These are phyloP conservation scores for Villa cingulata DNA, from an alignment of 2,888 invertebrate genomes.

Conservation along the genomic window DNA sequence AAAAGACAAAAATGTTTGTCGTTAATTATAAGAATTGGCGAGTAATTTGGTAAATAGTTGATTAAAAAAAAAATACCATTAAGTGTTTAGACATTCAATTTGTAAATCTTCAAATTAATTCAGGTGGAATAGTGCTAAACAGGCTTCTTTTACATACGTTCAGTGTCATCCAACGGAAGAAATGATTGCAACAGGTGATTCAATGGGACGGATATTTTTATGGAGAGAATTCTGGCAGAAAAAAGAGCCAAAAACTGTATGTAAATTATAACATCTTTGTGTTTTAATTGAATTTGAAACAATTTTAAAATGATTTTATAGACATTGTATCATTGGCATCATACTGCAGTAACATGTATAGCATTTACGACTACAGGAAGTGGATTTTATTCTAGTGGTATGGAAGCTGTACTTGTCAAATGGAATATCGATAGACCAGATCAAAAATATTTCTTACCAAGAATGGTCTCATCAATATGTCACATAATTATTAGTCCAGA, in stretches of 20 bases:
- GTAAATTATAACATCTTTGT: background rate
- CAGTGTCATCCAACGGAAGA: slow-evolving; percentile 52
- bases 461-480: slow-evolving; percentile 52
- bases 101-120: background rate
- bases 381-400: slow-evolving; percentile 61
- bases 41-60: slow-evolving; percentile 20
- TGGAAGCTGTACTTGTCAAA: slow-evolving; percentile 62
- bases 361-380: slow-evolving; percentile 50
- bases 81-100: background rate
- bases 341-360: slow-evolving; percentile 51
- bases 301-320: slow-evolving; percentile 14
- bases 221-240: slow-evolving; percentile 41
- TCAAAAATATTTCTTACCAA: slow-evolving; percentile 47
- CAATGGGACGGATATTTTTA: slow-evolving; percentile 46
- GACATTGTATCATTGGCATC: slow-evolving; percentile 62
- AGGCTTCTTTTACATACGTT: slow-evolving; percentile 43
- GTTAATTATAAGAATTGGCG: slow-evolving; percentile 25
- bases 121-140: slow-evolving; percentile 17
- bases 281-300: background rate
- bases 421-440: slow-evolving; percentile 48
- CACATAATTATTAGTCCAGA: slow-evolving; percentile 48
- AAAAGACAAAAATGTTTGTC: slow-evolving; percentile 21
- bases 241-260: slow-evolving; percentile 15
- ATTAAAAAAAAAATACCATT: too few relatives aligned
- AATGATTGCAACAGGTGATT: slow-evolving; percentile 54